Conservation (phyloP, 2,113 vertebrate genomes). For the Oreochromis spilurus region DNA sequence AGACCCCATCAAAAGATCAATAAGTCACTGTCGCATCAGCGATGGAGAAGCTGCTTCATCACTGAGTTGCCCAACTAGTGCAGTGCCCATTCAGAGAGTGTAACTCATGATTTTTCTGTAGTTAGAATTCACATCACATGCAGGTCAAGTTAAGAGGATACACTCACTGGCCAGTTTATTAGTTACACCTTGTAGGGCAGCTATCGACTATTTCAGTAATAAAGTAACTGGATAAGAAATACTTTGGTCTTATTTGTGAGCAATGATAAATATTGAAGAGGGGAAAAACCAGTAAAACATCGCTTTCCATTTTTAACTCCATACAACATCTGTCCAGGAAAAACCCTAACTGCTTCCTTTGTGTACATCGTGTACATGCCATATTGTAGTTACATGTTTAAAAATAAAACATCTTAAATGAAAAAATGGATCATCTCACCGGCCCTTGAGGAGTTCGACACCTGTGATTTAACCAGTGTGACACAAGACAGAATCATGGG, state of each 20-base stretch:
- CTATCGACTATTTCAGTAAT: neutral
- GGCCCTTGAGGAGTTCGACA: neutral
- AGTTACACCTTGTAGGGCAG: neutral
- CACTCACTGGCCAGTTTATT: neutral
- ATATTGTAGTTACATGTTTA: neutral
- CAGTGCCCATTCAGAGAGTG: neutral
- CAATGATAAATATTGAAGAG: neutral
- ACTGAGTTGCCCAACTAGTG: neutral
- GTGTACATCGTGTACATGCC: neutral
- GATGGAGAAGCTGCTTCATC: neutral
- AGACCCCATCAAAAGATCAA: neutral
- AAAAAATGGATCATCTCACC: neutral
- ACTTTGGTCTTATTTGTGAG: neutral
- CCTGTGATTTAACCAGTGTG: neutral
- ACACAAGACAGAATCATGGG: accelerated
- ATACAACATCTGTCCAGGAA: neutral
- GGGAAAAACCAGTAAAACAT: neutral
- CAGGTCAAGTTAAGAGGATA: neutral
- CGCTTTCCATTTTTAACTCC: neutral
- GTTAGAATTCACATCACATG: neutral
- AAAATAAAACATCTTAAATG: neutral
- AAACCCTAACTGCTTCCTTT: neutral
- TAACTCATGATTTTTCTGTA: neutral
- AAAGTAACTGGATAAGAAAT: neutral
- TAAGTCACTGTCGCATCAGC: neutral